Evolutionary conservation across 2,113 vertebrate genomes (phyloP), one percentile per base, ranked within the genome.

Genomic region (Thunnus maccoyii): DNA sequence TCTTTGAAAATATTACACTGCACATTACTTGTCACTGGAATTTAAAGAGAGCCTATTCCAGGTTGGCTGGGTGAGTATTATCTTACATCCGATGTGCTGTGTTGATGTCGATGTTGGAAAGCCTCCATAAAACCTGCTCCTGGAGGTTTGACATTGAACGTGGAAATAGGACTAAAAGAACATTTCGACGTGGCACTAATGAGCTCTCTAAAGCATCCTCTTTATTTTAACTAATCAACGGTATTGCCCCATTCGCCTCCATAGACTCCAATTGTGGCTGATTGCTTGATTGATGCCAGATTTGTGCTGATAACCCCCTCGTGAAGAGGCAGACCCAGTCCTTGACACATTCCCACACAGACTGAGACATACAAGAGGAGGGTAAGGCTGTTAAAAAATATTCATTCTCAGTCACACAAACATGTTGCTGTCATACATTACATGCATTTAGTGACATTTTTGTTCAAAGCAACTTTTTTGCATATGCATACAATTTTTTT

Each of bases 271-370:
- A 71, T 84, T 86, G 68, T 54, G 16, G 20, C 22, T 63, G 63
- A 82, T 74, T 84, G 84, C 84, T 72, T 80, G 82, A 88, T 84
- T 80, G 72, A 77, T 83, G 76, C 41, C 58, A 51, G 73, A 79
- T 86, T 72, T 75, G 72, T 64, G 56, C 76, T 69, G 70, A 85
- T 80, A 74, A 83, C 47, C 22, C n/a, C 66, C 32, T 30, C 32
- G 51, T 68, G 20, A 73, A 58, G 65, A 58, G 11, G 25, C 18
- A 17, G 15, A 70, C 18, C 47, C 36, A 7, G 18, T 71, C 70
- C 56, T 30, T 63, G 55, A 86, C 47, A 75, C 14, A 64, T 71
- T 62, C 73, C 27, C 22, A 78, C 67, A 72, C 62, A 69, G 20
- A 72, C 11, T 2, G 0, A 68, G 17, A 16, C 3, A 3, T 5